phyloP scores from a whole-genome alignment of 2,113 vertebrate genomes.

The Phalacrocorax aristotelis region DNA sequence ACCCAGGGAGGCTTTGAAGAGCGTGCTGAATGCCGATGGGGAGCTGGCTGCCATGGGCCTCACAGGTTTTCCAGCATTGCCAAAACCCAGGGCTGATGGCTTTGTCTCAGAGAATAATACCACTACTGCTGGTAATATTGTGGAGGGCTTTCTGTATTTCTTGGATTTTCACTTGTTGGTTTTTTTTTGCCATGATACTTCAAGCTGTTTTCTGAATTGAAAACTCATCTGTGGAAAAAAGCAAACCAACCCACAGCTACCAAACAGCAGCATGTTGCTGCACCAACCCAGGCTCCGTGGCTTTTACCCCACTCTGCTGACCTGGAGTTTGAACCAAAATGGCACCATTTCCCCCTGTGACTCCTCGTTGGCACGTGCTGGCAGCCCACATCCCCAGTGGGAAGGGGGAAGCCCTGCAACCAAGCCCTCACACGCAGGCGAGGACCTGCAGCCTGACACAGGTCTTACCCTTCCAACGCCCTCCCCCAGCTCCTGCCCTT shows the following conservation, averaged over 20 bases:
- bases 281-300: fast-evolving
- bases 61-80: not conserved
- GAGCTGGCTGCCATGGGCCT: not conserved
- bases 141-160: not conserved
- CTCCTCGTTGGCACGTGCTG: not conserved
- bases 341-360: fast-evolving
- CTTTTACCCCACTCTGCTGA: not conserved
- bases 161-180: not conserved
- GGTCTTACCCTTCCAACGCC: not conserved
- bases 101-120: not conserved
- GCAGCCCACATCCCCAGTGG: not conserved
- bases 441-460: not conserved
- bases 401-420: not conserved
- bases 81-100: not conserved
- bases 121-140: fast-evolving
- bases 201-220: not conserved
- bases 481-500: not conserved
- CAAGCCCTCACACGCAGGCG: no score
- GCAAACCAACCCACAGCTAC: not conserved
- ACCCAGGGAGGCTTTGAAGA: not conserved
- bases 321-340: not conserved
- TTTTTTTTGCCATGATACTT: no score
- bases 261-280: no score
- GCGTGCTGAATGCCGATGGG: fast-evolving
- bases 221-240: not conserved